Base-by-base conservation (phyloP, 2,113 vertebrate genomes). In the Oncorhynchus gorbuscha region DNA sequence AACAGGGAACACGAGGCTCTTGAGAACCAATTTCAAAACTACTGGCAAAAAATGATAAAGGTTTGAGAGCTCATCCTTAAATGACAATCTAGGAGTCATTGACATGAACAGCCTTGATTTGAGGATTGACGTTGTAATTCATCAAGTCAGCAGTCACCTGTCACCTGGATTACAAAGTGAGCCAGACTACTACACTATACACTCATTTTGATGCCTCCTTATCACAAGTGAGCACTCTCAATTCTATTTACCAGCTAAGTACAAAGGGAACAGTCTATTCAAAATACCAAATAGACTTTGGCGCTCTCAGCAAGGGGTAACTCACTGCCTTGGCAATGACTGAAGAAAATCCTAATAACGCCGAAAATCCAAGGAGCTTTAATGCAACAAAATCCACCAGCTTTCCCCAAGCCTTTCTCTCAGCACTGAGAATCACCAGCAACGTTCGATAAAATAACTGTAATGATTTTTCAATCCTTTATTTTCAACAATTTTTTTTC, bases 401-500 rank as follows among this genome's bases (percentile, higher is more conserved):
- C 39, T 62, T 22, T 62, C 20, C 49, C n/a, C 5, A 62, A n/a
- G 59, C 3, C 16, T 9, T 7, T 62, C 16, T 22, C 59, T 62
- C 59, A 55, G 12, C 59, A 22, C 18, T 22, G 59, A 62, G 13
- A 24, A 22, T 11, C 59, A 8, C 59, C 20, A 62, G 7, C 20
- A 22, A 62, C 59, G 1, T 8, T 22, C n/a, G 65, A 68, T 61
- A 71, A 6, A 86, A 81, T 80, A 83, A 90, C 86, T 87, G 86
- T 59, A 73, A n/a, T 51, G 55, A 81, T 90, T 87, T 90, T 89
- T 85, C 80, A 80, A 68, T 83, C 67, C 80, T 76, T 62, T 72
- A 87, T 87, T 87, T 89, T 90, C 80, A 88, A 91, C 83, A n/a
- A n/a, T 72, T 91, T 93, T 86, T 24, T 73, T 79, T 86, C 75